Evolutionary conservation across 2,888 invertebrate genomes (phyloP).

Genomic region (Melieria picta): DNA sequence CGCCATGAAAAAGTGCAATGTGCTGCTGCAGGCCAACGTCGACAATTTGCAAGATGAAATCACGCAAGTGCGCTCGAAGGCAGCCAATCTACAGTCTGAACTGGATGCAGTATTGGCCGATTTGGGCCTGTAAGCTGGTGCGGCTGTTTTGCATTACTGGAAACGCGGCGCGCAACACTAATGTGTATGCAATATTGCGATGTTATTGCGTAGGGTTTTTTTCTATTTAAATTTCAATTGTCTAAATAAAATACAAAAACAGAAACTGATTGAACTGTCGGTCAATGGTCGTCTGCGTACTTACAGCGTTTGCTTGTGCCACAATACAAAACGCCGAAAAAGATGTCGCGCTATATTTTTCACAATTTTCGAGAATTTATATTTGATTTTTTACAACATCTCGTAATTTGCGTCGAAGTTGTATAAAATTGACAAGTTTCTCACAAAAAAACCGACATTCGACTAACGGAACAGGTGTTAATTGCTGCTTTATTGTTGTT

Average conservation of each 20-base stretch:
- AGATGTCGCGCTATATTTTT: too few species aligned
- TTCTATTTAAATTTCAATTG: slow-evolving; percentile 19
- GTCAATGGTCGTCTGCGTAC: too few species aligned
- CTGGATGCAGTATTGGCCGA: slow-evolving; percentile 87
- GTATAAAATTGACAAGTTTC: not conserved
- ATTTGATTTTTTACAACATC: too few species aligned
- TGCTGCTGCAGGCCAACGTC: slow-evolving; percentile 86
- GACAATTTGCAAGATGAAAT: slow-evolving; percentile 88
- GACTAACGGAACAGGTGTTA: not conserved
- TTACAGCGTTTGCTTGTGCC: too few species aligned
- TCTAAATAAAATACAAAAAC: slow-evolving; percentile 9
- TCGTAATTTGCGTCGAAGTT: too few species aligned
- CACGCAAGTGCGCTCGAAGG: slow-evolving; percentile 83
- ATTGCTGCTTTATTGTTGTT: not conserved
- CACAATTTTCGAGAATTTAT: too few species aligned
- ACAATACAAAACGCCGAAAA: too few species aligned
- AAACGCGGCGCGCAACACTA: not conserved
- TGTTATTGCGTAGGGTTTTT: slow-evolving; percentile 26
- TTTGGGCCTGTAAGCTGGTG: slow-evolving; percentile 71
- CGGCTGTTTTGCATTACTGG: not conserved
- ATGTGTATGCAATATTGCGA: slow-evolving; percentile 9
- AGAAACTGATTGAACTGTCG: not conserved
- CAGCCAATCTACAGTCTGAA: slow-evolving; percentile 81
- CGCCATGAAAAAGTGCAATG: slow-evolving; percentile 88
- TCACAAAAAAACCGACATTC: not conserved